Evolutionary conservation across 2,888 invertebrate genomes (phyloP).

Genomic region (Baronia brevicornis): DNA sequence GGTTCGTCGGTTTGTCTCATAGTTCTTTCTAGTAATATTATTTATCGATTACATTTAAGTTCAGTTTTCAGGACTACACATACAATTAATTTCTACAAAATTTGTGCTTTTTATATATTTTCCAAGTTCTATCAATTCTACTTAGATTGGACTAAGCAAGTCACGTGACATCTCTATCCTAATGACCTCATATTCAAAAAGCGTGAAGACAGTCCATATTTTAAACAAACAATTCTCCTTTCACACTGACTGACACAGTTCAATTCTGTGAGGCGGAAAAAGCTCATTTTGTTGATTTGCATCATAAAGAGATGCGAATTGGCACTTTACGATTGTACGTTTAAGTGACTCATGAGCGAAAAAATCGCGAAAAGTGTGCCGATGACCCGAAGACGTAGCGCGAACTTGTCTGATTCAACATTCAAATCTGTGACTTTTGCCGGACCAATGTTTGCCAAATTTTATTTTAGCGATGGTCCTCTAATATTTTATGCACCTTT

Average conservation of each 20-base stretch:
- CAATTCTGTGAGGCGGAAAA: constrained; percentile 23
- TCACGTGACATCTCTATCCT: constrained; percentile 15
- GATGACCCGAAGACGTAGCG: constrained; percentile 20
- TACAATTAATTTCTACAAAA: too few species aligned
- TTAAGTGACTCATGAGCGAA: constrained; percentile 20
- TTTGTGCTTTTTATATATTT: too few species aligned
- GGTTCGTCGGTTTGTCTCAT: too few species aligned
- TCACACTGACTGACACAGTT: constrained; percentile 33
- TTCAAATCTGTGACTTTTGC: constrained; percentile 3
- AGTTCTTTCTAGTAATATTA: too few species aligned
- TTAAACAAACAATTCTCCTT: constrained; percentile 23
- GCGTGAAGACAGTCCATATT: constrained; percentile 13
- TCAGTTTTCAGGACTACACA: too few species aligned
- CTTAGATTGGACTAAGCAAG: constrained; percentile 2
- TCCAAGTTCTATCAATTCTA: too few species aligned
- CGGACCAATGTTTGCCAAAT: not conserved
- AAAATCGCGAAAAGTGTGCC: constrained; percentile 24
- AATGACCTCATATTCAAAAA: constrained; percentile 24
- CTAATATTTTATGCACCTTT: too few species aligned
- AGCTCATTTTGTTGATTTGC: constrained; percentile 28
- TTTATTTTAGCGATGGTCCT: too few species aligned
- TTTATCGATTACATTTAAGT: too few species aligned
- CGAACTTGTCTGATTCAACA: constrained; percentile 8
- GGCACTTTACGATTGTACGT: constrained; percentile 19
- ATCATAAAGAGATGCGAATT: constrained; percentile 31